Base-by-base conservation (phyloP, 2,888 invertebrate species). In the Agriopis marginaria region DNA sequence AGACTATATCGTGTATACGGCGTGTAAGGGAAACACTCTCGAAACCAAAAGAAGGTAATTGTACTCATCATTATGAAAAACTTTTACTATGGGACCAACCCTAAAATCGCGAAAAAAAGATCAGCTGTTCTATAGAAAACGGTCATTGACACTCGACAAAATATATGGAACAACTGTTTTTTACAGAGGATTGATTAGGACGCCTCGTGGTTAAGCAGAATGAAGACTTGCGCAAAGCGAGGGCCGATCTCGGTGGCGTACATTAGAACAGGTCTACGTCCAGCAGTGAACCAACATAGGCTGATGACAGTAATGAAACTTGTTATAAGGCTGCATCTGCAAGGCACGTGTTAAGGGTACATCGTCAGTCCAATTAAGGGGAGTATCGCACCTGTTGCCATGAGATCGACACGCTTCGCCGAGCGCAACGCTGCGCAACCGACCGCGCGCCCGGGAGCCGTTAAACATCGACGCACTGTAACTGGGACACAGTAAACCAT, bases 321-420 rank as follows among this genome's bases (percentile, higher is more conserved):
- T 11, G 17, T 71, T 74, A 32, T 32, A 68, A 71, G 70, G 66
- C 17, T 60, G 23, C 64, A 63, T 67, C 66, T 66, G 68, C 66
- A 53, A 42, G 64, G 39, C 69, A 65, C 65, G 61, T 70, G 63
- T 69, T 72, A 71, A 72, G 75, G 71, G 70, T 68, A 75, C 71
- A 72, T 74, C 70, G 69, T 72, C 66, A 42, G 45, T 54, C 66
- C 77, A 73, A 75, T 77, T 75, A 77, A 70, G 71, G 71, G 66
- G 74, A 71, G 86, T 89, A 89, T 85, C 82, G 89, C 89, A 91
- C 90, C 89, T 90, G 88, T 78, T 79, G 67, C 74, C 62, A 66
- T 75, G 78, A 73, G 79, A 82, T 79, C 69, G 86, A 74, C 83
- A 84, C 82, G 89, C 85, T 82, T 72, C 70, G 80, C 79, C 73